Evolutionary conservation across 2,888 invertebrate genomes (phyloP).

Genomic region (Morpho deidamia): DNA sequence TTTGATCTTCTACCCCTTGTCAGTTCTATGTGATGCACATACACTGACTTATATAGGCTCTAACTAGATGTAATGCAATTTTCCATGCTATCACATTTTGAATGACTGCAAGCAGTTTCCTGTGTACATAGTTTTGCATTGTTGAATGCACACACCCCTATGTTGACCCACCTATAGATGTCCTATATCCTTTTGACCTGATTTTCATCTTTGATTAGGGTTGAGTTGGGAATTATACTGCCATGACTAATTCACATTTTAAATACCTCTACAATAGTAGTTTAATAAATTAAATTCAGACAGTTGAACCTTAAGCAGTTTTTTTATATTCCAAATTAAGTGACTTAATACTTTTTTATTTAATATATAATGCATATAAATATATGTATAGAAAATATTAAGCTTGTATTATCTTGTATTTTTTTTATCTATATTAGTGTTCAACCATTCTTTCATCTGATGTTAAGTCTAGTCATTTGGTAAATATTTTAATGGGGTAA

Average conservation of each 20-base stretch:
- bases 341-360: no score
- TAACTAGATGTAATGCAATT: constrained; percentile 46
- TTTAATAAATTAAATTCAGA: no score
- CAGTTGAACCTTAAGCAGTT: no score
- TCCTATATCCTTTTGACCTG: constrained; percentile 50
- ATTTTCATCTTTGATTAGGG: constrained; percentile 35
- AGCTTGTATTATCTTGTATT: no score
- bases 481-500: no score
- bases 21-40: background rate
- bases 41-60: constrained; percentile 26
- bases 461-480: no score
- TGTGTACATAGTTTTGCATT: constrained; percentile 35
- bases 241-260: background rate
- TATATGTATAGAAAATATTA: no score
- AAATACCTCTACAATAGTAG: background rate
- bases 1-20: constrained; percentile 8
- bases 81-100: constrained; percentile 48
- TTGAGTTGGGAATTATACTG: constrained; percentile 18
- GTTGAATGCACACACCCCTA: constrained; percentile 55
- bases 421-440: no score
- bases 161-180: constrained; percentile 39
- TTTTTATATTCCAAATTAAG: no score
- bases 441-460: no score
- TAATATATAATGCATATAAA: no score
- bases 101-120: constrained; percentile 35